phyloP scores from a whole-genome alignment of 2,113 vertebrate species.

The Rhinolophus sinicus region DNA sequence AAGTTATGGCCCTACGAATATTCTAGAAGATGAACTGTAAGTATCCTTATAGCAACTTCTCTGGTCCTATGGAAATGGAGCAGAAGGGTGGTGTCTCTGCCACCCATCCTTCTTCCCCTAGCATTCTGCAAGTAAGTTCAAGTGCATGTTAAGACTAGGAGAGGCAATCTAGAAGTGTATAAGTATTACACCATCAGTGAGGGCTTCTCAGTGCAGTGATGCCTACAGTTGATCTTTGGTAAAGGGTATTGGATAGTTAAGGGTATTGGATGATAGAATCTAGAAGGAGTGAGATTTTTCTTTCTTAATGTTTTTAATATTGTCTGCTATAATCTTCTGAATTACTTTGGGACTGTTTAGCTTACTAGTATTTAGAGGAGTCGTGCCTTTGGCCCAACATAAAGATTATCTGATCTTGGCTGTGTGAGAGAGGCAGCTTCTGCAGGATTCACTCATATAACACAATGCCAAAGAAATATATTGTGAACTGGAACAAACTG shows the following conservation, averaged over 20 bases:
- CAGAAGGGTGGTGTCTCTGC: neutral
- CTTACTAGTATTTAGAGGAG: neutral
- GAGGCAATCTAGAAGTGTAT: neutral
- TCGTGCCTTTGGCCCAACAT: neutral
- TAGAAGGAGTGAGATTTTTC: neutral
- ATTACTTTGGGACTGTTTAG: neutral
- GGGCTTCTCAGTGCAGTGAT: neutral
- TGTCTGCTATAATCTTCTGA: neutral
- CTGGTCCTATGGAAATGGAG: neutral
- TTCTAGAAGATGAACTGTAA: neutral
- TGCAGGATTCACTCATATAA: neutral
- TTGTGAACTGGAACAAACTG: neutral
- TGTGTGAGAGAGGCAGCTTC: neutral
- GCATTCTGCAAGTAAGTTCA: neutral
- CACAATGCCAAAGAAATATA: neutral
- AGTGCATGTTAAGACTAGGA: neutral
- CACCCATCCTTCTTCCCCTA: neutral
- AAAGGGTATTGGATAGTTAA: neutral
- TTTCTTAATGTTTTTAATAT: neutral
- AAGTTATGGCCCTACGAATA: neutral
- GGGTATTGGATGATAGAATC: neutral
- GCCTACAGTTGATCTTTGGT: neutral
- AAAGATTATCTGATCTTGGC: neutral
- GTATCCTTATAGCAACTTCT: neutral
- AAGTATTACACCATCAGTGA: neutral